Base-by-base conservation (phyloP, 2,888 invertebrate species). In the Eupeodes latifasciatus region DNA sequence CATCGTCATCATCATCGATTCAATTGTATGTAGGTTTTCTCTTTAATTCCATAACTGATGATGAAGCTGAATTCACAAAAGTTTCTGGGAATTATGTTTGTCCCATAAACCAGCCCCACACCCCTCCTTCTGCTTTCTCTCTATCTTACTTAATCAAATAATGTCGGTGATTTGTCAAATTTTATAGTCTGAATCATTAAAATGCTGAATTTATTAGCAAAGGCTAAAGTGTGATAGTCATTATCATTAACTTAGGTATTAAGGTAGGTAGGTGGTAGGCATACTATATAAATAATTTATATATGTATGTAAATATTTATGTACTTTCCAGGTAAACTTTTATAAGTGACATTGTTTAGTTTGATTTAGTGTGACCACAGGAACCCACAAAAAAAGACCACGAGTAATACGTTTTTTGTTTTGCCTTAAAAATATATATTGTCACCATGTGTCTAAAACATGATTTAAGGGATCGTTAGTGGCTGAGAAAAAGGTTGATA, bases 161-260 rank as follows among this genome's bases (percentile, higher is more conserved):
- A 67, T 83, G 79, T 62, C 66, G 44, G 76, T 72, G 55, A 84
- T 87, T 87, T 87, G 87, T 87, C 84, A 83, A 83, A 86, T 59
- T 76, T 61, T 79, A 66, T 75, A 53, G 72, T 59, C 76, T 61
- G 72, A 61, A 81, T 86, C 85, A 62, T 82, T 71, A 76, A 76
- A 83, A 80, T 74, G 69, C 27, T 59, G 55, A 77, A 74, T 84
- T 84, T 84, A 81, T 83, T 83, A 83, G 83, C 76, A 62, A 69
- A 71, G 59, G 59, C 16, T 40, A 55, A 55, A 71, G 51, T 69
- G 69, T 51, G 36, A 53, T 69, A 69, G 51, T 69, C 51, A 69
- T 66, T 66, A 66, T 69, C 51, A 69, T 66, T 66, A 66, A 66
- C 66, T 66, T 27, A 49, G 40, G 40, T 27, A 27, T 27, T 1